Base-by-base conservation (phyloP, 53 echinoderm and acorn worm species). In the Henricia sp. region DNA sequence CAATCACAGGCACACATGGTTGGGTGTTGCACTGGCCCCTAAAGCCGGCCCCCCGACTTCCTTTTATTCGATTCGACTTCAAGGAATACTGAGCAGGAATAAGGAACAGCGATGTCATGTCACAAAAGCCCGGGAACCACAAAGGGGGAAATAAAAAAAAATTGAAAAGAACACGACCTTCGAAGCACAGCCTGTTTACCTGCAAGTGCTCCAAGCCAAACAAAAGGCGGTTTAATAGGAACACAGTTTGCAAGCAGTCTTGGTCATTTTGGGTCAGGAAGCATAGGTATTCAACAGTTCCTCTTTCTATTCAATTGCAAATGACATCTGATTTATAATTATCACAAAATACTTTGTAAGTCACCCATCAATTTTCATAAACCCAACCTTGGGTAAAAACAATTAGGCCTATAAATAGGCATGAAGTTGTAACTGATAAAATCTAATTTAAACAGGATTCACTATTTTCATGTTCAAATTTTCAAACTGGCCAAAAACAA, bases 1-100 rank as follows among this genome's bases (percentile, higher is more conserved):
- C 44, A 80, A n/a, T n/a, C n/a, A n/a, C n/a, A n/a, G n/a, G n/a
- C 80, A 80, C 64, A 64, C 80, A 64, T 80, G 48, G 59, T 54
- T 19, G 36, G 37, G 26, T 30, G 52, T 73, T 30, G 24, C 20
- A 38, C 38, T 26, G 35, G 4, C 46, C 43, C 70, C 25, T 12
- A 30, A 28, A 62, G 50, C 48, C 80, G 48, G 43, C 33, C 50
- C 62, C 80, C 63, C 28, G 30, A 30, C 64, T 62, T 38, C 25
- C 11, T 32, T 70, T 50, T 43, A 84, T 70, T 70, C 57, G 85
- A 77, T 53, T 57, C 52, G 44, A 86, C 90, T 90, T 87, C 63
- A 87, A 91, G 87, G 87, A 90, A 44, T 72, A 59, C 58, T 91
- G 82, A 87, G 67, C 68, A 87, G 67, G 42, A 60, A 86, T 72